Evolutionary conservation across 2,797 vertebrate species (phyloP).

Genomic region (Coracias cyanogaster): DNA sequence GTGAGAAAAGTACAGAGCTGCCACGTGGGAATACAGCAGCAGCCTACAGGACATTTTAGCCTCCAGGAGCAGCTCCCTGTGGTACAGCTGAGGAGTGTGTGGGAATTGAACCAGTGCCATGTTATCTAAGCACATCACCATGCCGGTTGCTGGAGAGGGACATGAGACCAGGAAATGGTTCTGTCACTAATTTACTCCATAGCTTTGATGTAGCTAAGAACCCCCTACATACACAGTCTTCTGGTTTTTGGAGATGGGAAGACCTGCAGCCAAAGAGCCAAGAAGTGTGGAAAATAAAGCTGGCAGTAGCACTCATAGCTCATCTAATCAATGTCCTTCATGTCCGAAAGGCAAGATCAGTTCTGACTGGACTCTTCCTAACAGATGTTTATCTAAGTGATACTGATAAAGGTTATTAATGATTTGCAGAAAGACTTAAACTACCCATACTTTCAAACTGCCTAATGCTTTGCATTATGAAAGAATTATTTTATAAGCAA

Average conservation of each 20-base stretch:
- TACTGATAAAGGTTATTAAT: neutral
- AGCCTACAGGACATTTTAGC: neutral
- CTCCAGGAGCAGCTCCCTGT: neutral
- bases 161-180: neutral
- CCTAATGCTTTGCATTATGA: neutral
- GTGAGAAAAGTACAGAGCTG: slow-evolving; percentile 77
- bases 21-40: neutral
- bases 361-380: neutral
- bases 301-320: neutral
- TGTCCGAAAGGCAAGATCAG: neutral
- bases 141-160: neutral
- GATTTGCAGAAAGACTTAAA: neutral
- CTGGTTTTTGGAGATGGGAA: neutral
- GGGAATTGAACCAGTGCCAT: slow-evolving; percentile 2
- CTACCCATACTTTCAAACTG: neutral
- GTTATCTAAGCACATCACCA: neutral
- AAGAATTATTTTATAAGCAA: neutral
- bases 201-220: neutral
- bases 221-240: neutral
- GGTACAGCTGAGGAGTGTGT: neutral
- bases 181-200: neutral
- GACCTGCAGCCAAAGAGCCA: neutral
- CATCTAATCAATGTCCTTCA: neutral
- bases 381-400: neutral
- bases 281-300: neutral